Conservation (phyloP, 2,113 vertebrate genomes). For the Catharus minimus region DNA sequence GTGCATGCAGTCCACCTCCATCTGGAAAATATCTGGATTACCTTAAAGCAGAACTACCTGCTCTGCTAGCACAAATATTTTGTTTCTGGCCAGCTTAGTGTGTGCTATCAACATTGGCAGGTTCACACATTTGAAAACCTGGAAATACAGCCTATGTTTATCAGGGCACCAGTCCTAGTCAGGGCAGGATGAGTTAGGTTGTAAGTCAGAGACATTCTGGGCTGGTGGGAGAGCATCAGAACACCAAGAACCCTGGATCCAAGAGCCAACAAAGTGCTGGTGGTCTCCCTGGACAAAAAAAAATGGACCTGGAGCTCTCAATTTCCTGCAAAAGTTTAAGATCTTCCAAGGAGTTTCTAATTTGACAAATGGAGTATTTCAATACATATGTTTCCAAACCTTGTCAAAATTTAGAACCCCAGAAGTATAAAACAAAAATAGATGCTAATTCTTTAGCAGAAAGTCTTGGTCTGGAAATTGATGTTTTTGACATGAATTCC, state of each 20-base stretch:
- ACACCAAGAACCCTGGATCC: not conserved
- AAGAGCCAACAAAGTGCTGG: fast-evolving
- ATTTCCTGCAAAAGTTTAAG: not conserved
- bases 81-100: not conserved
- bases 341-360: not conserved
- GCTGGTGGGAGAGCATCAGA: not conserved
- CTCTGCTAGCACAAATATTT: not conserved
- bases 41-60: not conserved
- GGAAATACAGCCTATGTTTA: not conserved
- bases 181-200: not conserved
- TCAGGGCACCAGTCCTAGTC: not conserved
- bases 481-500: not conserved
- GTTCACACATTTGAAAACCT: not conserved
- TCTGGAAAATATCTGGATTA: not conserved
- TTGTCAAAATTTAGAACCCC: not conserved
- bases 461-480: not conserved
- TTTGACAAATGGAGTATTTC: not conserved
- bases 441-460: not conserved
- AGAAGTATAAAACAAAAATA: not conserved
- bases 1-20: fast-evolving
- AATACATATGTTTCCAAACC: not conserved
- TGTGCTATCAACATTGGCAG: fast-evolving
- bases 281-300: not conserved
- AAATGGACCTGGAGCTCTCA: not conserved
- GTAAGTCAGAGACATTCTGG: not conserved